phyloP scores from a whole-genome alignment of 1,140 invertebrate genomes.

The Phocides pigmalion region DNA sequence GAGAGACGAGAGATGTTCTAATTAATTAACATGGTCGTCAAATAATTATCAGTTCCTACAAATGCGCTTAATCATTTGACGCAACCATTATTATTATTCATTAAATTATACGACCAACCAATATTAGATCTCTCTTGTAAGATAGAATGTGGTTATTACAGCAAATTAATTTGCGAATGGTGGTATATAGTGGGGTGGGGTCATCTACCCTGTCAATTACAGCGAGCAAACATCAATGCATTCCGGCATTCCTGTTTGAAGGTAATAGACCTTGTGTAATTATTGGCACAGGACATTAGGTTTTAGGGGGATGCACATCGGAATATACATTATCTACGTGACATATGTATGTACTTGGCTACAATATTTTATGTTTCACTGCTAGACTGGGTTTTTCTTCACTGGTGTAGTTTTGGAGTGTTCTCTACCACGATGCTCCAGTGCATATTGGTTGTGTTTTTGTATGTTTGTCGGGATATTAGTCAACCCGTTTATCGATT shows the following conservation, averaged over 20 bases:
- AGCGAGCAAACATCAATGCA: constrained; percentile 27
- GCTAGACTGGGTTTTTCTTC: no score
- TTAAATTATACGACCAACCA: not conserved
- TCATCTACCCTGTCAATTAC: constrained; percentile 31
- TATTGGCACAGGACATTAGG: constrained; percentile 15
- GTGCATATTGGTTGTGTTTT: no score
- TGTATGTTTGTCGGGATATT: no score
- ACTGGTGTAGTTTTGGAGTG: no score
- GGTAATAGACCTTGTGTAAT: constrained; percentile 30
- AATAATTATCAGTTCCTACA: no score
- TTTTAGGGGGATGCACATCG: not conserved
- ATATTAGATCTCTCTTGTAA: not conserved
- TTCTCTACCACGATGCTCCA: no score
- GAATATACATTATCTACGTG: not conserved
- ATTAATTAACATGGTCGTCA: no score
- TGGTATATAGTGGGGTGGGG: constrained; percentile 12
- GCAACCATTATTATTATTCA: no score
- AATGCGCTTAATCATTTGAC: no score
- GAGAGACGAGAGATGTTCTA: no score
- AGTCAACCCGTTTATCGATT: no score
- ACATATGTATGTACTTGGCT: not conserved
- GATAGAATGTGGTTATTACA: constrained; percentile 16
- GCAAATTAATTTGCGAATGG: constrained; percentile 30
- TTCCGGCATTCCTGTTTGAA: constrained; percentile 28
- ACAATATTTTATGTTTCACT: no score